Evolutionary conservation across 1,140 invertebrate species (phyloP).

Genomic region (Diploscapter pachys): DNA sequence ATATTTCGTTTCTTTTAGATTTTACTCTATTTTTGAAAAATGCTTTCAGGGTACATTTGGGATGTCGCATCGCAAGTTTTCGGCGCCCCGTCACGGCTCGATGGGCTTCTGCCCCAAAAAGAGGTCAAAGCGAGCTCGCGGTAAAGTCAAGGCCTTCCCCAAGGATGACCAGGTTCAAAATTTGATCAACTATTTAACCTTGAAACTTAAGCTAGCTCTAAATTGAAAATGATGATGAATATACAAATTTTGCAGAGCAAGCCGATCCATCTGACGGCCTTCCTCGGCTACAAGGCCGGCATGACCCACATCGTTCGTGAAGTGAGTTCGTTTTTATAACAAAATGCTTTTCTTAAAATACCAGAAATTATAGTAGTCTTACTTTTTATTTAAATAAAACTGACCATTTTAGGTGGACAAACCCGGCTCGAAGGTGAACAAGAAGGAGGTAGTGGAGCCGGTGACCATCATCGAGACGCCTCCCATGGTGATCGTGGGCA

Average conservation of each 20-base stretch:
- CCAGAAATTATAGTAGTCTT: neutral
- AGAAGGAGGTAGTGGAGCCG: slow-evolving; percentile 98
- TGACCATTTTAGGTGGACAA: slow-evolving; percentile 73
- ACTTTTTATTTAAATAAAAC: neutral
- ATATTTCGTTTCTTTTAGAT: too few relatives aligned
- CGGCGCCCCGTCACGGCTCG: slow-evolving; percentile 95
- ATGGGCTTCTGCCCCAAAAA: slow-evolving; percentile 99
- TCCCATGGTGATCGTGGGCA: slow-evolving; percentile 93
- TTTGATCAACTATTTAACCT: too few relatives aligned
- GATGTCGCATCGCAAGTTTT: slow-evolving; percentile 99
- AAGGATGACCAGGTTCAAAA: slow-evolving; percentile 75
- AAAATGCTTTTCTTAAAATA: neutral
- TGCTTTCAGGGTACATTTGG: too few relatives aligned
- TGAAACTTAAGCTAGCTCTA: too few relatives aligned
- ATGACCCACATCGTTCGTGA: slow-evolving; percentile 99
- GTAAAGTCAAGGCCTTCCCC: slow-evolving; percentile 99
- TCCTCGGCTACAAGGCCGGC: slow-evolving; percentile 96
- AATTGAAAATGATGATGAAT: too few relatives aligned
- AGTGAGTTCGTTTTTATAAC: slow-evolving; percentile 39
- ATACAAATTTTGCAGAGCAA: slow-evolving; percentile 63
- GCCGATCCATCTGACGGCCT: slow-evolving; percentile 95
- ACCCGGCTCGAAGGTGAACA: slow-evolving; percentile 95
- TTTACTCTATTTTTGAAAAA: too few relatives aligned
- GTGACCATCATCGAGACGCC: slow-evolving; percentile 97
- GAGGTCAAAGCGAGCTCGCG: slow-evolving; percentile 86